Base-by-base conservation (phyloP, 2,113 vertebrate species). In the Lepidothrix coronata region DNA sequence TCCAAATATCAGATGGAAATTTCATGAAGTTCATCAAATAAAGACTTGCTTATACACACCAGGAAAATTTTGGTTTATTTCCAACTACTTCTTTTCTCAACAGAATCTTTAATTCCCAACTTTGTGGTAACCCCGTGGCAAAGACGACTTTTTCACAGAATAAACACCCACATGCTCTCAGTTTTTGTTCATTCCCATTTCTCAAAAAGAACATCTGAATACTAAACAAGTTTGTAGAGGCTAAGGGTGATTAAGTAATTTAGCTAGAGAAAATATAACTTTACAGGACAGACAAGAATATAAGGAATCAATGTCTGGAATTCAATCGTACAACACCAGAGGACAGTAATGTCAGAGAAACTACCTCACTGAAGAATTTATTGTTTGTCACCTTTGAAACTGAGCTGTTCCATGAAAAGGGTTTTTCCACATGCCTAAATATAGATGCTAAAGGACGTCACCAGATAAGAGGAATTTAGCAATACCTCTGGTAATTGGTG, bases 31-130 rank as follows among this genome's bases (percentile, higher is more conserved):
- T 63, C 19, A 79, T 43, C 22, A 51, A 12, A 37, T 13, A 41
- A 70, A 31, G 51, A 48, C 14, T 49, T 0, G 0, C 14, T 77
- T 11, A 55, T 7, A 37, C 0, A 4, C 12, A 5, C 4, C n/a
- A 51, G 14, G 22, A 35, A 3, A 11, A 84, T 76, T 39, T 55
- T 5, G 22, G 21, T 58, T 71, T 85, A 23, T 28, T 73, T 79
- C 48, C 11, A 65, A 6, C 7, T 46, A 31, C 2, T 76, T 61
- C 6, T 37, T 65, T 95, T 62, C n/a, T 43, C 19, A 7, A 52
- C 7, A 70, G 30, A 77, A 70, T 15, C 28, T 88, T 73, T 72
- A 49, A 35, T 41, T 85, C 62, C 35, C n/a, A 72, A 20, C 13
- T 46, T 80, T 74, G 43, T 43, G 17, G 11, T 48, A 76, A 17